Conservation (phyloP, 2,888 invertebrate species). For the Ectropis crepuscularia region DNA sequence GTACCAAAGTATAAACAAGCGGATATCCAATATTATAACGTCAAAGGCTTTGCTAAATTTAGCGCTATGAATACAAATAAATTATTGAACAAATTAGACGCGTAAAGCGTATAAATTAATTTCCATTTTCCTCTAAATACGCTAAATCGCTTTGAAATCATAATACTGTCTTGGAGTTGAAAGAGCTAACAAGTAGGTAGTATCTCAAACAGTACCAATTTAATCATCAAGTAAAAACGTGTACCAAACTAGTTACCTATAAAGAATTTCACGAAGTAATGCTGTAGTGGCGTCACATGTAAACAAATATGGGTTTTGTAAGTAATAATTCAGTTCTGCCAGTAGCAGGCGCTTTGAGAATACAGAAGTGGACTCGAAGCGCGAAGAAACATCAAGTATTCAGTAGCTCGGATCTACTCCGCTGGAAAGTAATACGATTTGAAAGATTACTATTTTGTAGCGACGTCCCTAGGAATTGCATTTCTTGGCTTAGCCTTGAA, state of each 20-base stretch:
- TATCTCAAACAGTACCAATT: no score
- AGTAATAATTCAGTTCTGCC: neutral
- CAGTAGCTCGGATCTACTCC: constrained; percentile 12
- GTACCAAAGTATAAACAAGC: neutral
- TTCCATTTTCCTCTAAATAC: neutral
- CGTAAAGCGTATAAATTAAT: constrained; percentile 8
- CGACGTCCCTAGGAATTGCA: neutral
- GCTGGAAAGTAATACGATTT: constrained; percentile 28
- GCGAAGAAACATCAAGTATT: constrained; percentile 23
- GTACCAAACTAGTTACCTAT: no score
- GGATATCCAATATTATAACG: neutral
- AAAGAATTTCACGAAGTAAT: no score
- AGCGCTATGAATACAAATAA: constrained; percentile 11
- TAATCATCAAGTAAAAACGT: no score
- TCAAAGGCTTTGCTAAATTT: constrained; percentile 9
- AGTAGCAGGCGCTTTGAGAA: constrained; percentile 21
- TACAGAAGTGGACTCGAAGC: constrained; percentile 19
- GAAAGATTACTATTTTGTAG: constrained; percentile 7
- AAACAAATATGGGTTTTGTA: no score
- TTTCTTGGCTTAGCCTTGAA: neutral
- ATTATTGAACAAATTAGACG: constrained; percentile 5
- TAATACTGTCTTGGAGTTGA: constrained; percentile 11
- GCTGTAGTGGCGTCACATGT: no score
- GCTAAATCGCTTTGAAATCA: constrained; percentile 6
- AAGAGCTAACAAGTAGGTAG: constrained; percentile 6